Evolutionary conservation across 2,888 invertebrate species (phyloP).

Genomic region (Athalia cordata): DNA sequence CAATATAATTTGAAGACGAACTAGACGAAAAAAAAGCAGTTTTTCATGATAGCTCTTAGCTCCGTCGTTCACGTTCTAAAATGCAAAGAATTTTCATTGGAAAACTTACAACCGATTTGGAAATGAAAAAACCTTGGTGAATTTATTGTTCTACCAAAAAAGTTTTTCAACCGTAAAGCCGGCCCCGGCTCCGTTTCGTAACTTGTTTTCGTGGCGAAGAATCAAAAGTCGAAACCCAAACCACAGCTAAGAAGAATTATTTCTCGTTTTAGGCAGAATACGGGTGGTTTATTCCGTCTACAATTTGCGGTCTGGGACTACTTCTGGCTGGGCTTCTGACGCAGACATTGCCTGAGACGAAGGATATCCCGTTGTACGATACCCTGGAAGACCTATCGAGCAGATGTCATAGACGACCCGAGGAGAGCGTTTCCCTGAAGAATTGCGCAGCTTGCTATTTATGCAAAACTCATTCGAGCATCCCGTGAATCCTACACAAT

Average conservation of each 20-base stretch:
- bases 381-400: conserved; percentile 35
- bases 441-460: conserved; percentile 33
- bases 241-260: not conserved
- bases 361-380: conserved; percentile 57
- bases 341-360: conserved; percentile 77
- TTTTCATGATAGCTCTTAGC: too few relatives aligned
- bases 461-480: not conserved
- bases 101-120: too few relatives aligned
- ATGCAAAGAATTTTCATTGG: too few relatives aligned
- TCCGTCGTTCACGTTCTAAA: too few relatives aligned
- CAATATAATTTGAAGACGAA: too few relatives aligned
- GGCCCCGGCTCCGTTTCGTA: not conserved
- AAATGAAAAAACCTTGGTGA: not conserved
- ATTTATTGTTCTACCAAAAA: not conserved
- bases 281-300: conserved; percentile 75
- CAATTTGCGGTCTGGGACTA: conserved; percentile 75
- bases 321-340: conserved; percentile 74
- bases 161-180: not conserved
- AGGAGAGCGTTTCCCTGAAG: conserved; percentile 27
- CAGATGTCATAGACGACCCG: conserved; percentile 16
- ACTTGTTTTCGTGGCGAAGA: not conserved
- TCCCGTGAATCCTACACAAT: too few relatives aligned
- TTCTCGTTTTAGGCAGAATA: conserved; percentile 67
- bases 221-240: not conserved
- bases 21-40: too few relatives aligned